Conservation (phyloP, 2,797 vertebrate species). For the Zenarchopterus dispar region DNA sequence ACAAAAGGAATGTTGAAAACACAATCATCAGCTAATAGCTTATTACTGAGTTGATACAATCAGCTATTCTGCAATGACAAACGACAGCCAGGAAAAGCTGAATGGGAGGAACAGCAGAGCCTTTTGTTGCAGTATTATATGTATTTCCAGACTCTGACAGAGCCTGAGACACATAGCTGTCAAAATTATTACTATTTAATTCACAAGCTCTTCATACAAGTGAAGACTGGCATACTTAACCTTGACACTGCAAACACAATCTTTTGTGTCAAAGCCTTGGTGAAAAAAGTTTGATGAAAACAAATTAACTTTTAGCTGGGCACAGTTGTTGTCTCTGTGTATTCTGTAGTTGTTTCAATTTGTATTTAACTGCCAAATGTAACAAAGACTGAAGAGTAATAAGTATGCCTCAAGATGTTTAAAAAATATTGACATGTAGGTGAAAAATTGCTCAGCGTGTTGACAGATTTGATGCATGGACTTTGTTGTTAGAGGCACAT, state of each 20-base stretch:
- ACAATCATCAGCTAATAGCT: conserved; percentile 70
- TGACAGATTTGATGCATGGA: no score
- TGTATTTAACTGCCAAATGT: no score
- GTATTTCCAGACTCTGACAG: neutral
- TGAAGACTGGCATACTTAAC: neutral
- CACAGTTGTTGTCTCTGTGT: no score
- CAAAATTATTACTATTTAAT: no score
- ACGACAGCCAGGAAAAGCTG: conserved; percentile 34
- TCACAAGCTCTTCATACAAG: neutral
- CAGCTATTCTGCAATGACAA: conserved; percentile 65
- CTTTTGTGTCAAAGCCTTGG: conserved; percentile 4
- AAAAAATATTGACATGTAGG: no score
- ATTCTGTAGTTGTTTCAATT: no score
- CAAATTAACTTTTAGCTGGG: no score
- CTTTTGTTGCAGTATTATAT: conserved; percentile 20
- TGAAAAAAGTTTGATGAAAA: neutral
- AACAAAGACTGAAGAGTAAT: no score
- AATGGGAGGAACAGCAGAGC: neutral
- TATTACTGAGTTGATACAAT: conserved; percentile 76
- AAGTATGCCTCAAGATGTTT: no score
- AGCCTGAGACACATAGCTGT: neutral
- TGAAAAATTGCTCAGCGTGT: no score
- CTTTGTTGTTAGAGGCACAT: no score
- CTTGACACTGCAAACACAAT: neutral
- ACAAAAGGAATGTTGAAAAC: conserved; percentile 68